Evolutionary conservation across 2,888 invertebrate species (phyloP), one percentile per base, ranked within the genome.

Genomic region (Chalcis sispes): DNA sequence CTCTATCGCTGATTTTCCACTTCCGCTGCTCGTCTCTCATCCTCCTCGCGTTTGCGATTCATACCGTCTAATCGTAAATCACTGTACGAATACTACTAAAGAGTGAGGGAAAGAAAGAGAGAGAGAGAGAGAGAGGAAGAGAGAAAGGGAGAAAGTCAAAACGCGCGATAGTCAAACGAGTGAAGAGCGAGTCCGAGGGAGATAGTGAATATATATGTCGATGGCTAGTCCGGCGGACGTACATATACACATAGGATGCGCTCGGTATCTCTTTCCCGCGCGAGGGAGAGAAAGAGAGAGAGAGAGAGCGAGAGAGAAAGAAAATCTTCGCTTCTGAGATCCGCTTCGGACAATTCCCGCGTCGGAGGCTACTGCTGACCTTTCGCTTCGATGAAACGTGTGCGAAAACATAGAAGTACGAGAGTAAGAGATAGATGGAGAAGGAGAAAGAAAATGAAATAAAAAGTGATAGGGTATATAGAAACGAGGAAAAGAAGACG

Each of bases 31-130:
- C 52, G 20, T 2, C 15, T 13, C 50, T 59, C 40, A 29, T 27
- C 32, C 32, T 29, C 25, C 20, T 50, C n/a, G 20, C 75, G 77
- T 77, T 77, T 67, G 80, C 79, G 82, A 83, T 83, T 83, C 83
- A 80, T 82, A 82, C 81, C 80, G 82, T 82, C 80, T 79, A 72
- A 78, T 80, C 82, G 81, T 85, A 85, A 85, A 85, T 85, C 85
- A 82, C 74, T 36, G 72, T 13, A 29, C 54, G 32, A 48, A 48
- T 3, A 29, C 18, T 15, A 20, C 27, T n/a, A n/a, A n/a, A n/a
- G n/a, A n/a, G n/a, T n/a, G n/a, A n/a, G n/a, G n/a, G n/a, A n/a
- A n/a, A n/a, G n/a, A n/a, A n/a, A n/a, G n/a, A n/a, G n/a, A n/a
- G n/a, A n/a, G n/a, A n/a, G n/a, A n/a, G n/a, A n/a, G n/a, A n/a